phyloP scores from a whole-genome alignment of 2,888 invertebrate genomes.

The Zygogramma bicolorata region DNA sequence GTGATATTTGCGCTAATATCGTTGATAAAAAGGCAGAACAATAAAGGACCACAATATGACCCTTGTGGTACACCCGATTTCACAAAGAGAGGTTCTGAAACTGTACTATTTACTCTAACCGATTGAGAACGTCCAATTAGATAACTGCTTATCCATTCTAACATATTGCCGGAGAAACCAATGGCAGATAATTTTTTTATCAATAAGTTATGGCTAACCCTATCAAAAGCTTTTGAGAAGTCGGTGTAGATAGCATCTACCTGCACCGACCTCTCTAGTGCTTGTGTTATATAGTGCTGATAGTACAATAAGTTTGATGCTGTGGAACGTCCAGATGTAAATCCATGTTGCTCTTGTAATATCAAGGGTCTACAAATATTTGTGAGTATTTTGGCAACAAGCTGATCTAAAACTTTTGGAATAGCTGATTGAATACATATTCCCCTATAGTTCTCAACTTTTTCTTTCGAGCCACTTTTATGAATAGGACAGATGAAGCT shows the following conservation, averaged over 20 bases:
- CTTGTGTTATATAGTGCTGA: background rate
- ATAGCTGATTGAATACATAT: background rate
- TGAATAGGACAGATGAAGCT: background rate
- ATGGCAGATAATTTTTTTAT: background rate
- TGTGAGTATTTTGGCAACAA: background rate
- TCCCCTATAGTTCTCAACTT: slow-evolving; percentile 7
- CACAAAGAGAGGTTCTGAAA: background rate
- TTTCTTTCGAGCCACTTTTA: slow-evolving; percentile 7
- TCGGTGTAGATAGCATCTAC: background rate
- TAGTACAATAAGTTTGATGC: background rate
- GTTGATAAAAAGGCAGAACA: background rate
- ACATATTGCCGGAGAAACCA: background rate
- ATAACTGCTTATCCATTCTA: background rate
- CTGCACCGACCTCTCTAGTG: background rate
- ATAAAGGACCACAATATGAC: background rate
- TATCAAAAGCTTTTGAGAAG: background rate
- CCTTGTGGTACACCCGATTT: no score
- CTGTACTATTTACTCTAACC: background rate
- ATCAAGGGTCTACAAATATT: background rate
- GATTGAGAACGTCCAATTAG: background rate
- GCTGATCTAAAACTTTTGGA: background rate
- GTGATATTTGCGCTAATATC: background rate
- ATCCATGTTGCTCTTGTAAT: no score
- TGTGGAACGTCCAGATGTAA: background rate
- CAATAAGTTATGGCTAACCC: background rate